These are phyloP conservation scores for Theonella swinhoei DNA, from an alignment of 37 sponge, comb jelly and placozoan genomes.

Conservation along the genomic window DNA sequence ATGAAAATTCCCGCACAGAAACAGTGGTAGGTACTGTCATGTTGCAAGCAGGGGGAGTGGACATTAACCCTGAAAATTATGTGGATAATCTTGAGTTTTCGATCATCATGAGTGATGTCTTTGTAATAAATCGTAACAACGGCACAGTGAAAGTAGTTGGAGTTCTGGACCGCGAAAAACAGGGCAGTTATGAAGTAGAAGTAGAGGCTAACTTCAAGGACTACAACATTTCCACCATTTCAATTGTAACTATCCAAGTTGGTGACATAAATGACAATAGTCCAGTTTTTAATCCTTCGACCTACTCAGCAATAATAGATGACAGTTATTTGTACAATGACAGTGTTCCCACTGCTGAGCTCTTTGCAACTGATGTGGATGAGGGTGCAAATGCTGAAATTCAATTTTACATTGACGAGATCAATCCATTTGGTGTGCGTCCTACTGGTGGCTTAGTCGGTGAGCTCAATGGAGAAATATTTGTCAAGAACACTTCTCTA, in stretches of 20 bases:
- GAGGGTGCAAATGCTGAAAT: constrained; percentile 11
- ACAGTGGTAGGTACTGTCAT: constrained; percentile 27
- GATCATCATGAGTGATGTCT: constrained; percentile 19
- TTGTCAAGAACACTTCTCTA: constrained; percentile 2
- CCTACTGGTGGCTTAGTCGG: not conserved
- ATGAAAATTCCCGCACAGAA: constrained; percentile 25
- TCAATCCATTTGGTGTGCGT: constrained; percentile 7
- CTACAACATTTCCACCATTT: not conserved
- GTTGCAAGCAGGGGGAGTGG: not conserved
- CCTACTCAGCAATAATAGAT: constrained; percentile 20
- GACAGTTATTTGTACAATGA: not conserved
- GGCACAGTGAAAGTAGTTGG: constrained; percentile 5
- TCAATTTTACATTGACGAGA: not conserved
- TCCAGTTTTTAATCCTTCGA: constrained; percentile 11
- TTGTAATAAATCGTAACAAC: constrained; percentile 16
- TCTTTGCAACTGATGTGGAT: constrained; percentile 51
- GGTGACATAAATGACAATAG: constrained; percentile 56
- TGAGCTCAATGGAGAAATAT: not conserved
- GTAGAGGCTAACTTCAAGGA: constrained; percentile 33
- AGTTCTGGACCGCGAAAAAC: constrained; percentile 47
- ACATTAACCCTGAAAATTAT: constrained; percentile 25
- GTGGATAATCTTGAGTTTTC: constrained; percentile 36
- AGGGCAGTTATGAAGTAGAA: not conserved
- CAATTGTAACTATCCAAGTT: constrained; percentile 28
- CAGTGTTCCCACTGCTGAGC: not conserved